Conservation (phyloP, 2,888 invertebrate species). For the Amiota minor region DNA sequence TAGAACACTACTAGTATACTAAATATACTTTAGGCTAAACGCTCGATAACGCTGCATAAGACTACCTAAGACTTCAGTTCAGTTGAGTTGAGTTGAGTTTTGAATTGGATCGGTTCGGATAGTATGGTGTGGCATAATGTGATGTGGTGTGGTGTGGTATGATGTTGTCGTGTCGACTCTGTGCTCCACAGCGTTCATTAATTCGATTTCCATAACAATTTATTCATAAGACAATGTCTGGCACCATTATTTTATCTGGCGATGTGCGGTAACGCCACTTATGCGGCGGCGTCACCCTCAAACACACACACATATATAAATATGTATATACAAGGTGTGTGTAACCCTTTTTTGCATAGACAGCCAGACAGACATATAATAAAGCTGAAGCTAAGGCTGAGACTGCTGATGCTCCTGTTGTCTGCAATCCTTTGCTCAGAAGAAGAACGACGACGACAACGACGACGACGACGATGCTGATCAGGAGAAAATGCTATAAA, state of each 20-base stretch:
- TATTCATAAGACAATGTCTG: conserved; percentile 75
- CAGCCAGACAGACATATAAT: background rate
- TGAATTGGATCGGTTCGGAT: too few species aligned
- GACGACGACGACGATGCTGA: conserved; percentile 38
- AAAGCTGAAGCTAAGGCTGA: background rate
- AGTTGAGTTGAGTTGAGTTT: too few species aligned
- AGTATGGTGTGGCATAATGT: too few species aligned
- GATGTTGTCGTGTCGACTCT: conserved; percentile 49
- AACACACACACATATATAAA: background rate
- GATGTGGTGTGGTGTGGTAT: too few species aligned
- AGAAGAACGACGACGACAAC: conserved; percentile 31
- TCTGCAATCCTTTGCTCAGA: conserved; percentile 62
- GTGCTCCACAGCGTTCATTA: conserved; percentile 73
- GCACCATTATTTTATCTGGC: conserved; percentile 73
- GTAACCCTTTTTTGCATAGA: conserved; percentile 1
- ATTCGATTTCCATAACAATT: conserved; percentile 75
- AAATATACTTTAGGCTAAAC: too few species aligned
- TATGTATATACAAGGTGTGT: background rate
- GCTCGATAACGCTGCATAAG: too few species aligned
- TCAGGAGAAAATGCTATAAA: conserved; percentile 59
- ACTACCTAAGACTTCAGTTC: too few species aligned
- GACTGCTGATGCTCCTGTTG: conserved; percentile 39
- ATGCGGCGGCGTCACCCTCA: conserved; percentile 40
- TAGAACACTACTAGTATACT: too few species aligned
- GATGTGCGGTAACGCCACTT: conserved; percentile 70